Evolutionary conservation across 2,888 invertebrate species (phyloP), one percentile per base, ranked within the genome.

Genomic region (Meteorus cinctellus): DNA sequence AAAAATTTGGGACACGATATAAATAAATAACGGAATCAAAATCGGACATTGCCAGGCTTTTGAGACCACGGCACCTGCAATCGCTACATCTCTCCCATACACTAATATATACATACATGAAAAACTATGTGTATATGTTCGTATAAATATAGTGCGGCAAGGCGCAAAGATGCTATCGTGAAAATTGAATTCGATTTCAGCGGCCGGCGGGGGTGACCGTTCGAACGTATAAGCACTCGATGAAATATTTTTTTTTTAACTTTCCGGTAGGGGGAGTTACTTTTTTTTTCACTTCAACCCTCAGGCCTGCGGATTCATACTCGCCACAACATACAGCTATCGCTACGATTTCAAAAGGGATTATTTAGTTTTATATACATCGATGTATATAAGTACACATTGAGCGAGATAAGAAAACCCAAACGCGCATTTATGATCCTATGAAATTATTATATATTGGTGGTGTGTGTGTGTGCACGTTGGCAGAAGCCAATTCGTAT

Each of bases 191-290:
- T 87, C 86, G 85, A 85, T 86, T 82, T 78, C 82, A 41, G 55
- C 63, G 72, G 68, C 69, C 63, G 70, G 19, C 83, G 84, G 81
- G 88, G 89, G 89, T 88, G 89, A 88, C 89, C 89, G 84, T 82
- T 87, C 85, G 84, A 87, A 89, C 89, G 89, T 89, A 89, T 89
- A 89, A 89, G 89, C 88, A 88, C 88, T 87, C 87, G 89, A 86
- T 89, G 88, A 89, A 89, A 88, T 88, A 86, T 87, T 88, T 89
- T 87, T 55, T 16, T 48, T 48, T n/a, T 16, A 24, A 24, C 24
- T 24, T 24, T 24, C 1, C 24, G 24, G 24, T 24, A 24, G 24
- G 24, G 24, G 24, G 24, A 24, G 24, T n/a, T 48, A n/a, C 4
- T 45, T 14, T 45, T 45, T 48, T 48, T n/a, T 48, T 12, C 12